Percentiles rank a stretch among this genome's conserved stretches.
These are phyloP conservation scores for Aphelenchoides besseyi DNA, from an alignment of 1,140 invertebrate species.

Conservation along the genomic window DNA sequence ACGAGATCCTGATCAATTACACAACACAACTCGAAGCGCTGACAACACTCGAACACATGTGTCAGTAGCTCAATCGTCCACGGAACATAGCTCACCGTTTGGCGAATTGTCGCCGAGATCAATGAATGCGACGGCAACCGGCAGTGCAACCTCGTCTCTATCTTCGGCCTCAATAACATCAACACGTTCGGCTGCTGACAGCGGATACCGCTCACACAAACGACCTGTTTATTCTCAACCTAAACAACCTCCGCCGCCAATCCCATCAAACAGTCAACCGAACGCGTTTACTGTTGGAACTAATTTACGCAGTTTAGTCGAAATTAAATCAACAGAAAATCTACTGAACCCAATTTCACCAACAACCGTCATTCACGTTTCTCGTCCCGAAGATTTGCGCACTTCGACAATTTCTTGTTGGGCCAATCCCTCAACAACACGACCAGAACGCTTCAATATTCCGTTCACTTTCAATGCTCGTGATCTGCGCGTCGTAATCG, in stretches of 20 bases:
- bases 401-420: neutral
- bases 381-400: neutral
- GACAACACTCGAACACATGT: neutral
- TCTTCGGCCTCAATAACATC: neutral
- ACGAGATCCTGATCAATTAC: no score
- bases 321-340: neutral
- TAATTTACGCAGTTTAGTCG: constrained; percentile 4
- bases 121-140: constrained; percentile 7
- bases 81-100: neutral
- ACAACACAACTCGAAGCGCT: neutral
- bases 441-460: neutral
- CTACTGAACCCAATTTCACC: neutral
- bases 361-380: neutral
- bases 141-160: neutral
- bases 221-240: neutral
- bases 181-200: constrained; percentile 16
- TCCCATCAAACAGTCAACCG: neutral
- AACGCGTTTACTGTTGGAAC: neutral
- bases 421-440: neutral
- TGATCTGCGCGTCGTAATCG: constrained; percentile 12
- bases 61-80: neutral
- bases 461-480: neutral
- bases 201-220: constrained; percentile 20
- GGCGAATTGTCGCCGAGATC: constrained; percentile 8
- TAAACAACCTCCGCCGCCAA: neutral